These are phyloP conservation scores for Passer domesticus DNA, from an alignment of 2,113 vertebrate genomes.

Conservation along the genomic window DNA sequence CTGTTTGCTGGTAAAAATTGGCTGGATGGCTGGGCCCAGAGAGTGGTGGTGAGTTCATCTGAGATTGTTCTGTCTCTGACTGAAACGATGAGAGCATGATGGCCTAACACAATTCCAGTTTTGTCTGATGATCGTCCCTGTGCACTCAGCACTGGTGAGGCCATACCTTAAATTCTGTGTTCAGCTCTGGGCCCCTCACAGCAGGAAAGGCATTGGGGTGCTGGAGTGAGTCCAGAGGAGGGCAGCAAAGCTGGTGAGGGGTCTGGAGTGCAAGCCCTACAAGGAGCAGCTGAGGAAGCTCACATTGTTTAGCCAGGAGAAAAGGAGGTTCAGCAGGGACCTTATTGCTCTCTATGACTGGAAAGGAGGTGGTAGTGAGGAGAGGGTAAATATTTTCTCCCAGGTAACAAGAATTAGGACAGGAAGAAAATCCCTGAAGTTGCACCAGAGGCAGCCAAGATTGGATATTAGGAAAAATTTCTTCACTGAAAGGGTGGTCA, in stretches of 20 bases:
- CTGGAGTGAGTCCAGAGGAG: background rate
- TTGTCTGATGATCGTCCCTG: accelerated
- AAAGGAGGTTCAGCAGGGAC: background rate
- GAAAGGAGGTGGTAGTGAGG: background rate
- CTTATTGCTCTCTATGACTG: accelerated
- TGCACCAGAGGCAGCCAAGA: background rate
- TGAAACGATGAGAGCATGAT: accelerated
- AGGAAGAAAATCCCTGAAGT: background rate
- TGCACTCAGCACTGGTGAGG: background rate
- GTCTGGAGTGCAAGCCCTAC: background rate
- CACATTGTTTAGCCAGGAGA: background rate
- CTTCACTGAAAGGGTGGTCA: background rate
- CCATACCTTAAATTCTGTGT: background rate
- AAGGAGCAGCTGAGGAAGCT: background rate
- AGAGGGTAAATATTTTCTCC: background rate
- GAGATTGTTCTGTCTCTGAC: background rate
- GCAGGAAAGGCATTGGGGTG: background rate
- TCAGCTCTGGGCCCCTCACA: background rate
- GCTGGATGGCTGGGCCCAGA: background rate
- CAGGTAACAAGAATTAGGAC: too few species aligned
- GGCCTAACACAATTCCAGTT: background rate
- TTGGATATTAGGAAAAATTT: background rate
- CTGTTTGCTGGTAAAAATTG: background rate
- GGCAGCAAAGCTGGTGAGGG: background rate
- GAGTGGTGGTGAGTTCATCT: too few species aligned